A percentile compares a stretch with the other conserved stretches of the same genome.
phyloP scores from a whole-genome alignment of 2,113 vertebrate genomes.

The Nyctibius bracteatus region DNA sequence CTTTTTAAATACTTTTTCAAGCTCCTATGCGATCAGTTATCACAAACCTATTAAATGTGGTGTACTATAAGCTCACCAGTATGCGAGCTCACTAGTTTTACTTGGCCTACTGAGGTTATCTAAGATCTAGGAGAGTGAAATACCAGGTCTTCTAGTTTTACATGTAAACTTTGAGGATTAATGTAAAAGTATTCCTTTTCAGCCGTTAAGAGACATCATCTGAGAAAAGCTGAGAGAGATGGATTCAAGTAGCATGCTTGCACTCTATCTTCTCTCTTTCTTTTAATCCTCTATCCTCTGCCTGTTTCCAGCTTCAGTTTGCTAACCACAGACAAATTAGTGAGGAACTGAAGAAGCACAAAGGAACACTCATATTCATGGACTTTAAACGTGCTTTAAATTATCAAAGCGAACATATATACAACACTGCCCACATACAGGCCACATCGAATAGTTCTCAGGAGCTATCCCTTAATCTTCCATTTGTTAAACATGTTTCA shows the following conservation, averaged over 20 bases:
- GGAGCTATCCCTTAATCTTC: neutral
- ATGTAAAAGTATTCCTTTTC: neutral
- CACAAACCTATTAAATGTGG: neutral
- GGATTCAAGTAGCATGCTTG: neutral
- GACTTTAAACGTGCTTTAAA: neutral
- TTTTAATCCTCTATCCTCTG: neutral
- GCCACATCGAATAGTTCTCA: neutral
- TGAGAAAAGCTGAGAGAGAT: neutral
- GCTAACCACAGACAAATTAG: neutral
- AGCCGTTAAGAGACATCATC: neutral
- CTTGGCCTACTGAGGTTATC: neutral
- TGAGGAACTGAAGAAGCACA: neutral
- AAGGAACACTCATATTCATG: neutral
- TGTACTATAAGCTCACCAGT: neutral
- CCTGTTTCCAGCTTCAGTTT: neutral
- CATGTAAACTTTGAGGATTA: neutral
- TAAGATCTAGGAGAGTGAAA: neutral
- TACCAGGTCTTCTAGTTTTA: neutral
- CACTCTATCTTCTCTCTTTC: neutral
- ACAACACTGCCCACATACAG: neutral
- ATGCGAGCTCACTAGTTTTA: neutral
- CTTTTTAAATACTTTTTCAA: neutral
- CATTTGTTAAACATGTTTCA: neutral
- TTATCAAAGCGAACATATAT: neutral
- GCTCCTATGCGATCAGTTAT: neutral